phyloP scores from a whole-genome alignment of 2,888 invertebrate genomes.

The Alsophila aescularia region DNA sequence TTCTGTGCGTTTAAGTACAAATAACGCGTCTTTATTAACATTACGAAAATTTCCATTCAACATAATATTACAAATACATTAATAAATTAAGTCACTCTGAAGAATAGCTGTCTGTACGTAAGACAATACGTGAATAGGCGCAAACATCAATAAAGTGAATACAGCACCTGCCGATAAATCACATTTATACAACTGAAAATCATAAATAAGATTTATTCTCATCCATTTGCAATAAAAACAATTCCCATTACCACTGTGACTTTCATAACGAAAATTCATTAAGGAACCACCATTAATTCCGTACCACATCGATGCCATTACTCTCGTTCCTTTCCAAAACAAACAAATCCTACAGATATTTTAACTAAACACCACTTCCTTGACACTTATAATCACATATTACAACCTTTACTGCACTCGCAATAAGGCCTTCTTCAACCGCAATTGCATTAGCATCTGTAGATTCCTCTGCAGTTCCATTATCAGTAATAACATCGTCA shows the following conservation, averaged over 20 bases:
- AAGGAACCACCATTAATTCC: conserved; percentile 76
- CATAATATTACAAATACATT: conserved; percentile 2
- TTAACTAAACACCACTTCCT: conserved; percentile 54
- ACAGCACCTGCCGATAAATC: conserved; percentile 19
- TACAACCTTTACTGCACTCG: conserved; percentile 42
- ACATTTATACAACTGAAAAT: conserved; percentile 27
- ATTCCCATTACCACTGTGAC: conserved; percentile 64
- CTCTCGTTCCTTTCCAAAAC: conserved; percentile 76
- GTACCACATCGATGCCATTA: conserved; percentile 73
- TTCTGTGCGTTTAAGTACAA: conserved; percentile 8
- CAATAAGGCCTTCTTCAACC: conserved; percentile 42
- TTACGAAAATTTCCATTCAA: conserved; percentile 6
- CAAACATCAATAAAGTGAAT: conserved; percentile 18
- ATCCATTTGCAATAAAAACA: conserved; percentile 54
- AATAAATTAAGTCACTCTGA: conserved; percentile 15
- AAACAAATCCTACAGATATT: conserved; percentile 82
- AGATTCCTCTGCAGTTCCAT: conserved; percentile 56
- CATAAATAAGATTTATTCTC: conserved; percentile 28
- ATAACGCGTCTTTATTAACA: conserved; percentile 17
- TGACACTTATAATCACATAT: conserved; percentile 33
- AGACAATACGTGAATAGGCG: conserved; percentile 16
- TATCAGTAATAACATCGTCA: conserved; percentile 41
- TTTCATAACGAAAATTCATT: conserved; percentile 79
- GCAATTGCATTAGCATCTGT: conserved; percentile 50
- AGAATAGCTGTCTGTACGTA: conserved; percentile 5